phyloP scores from a whole-genome alignment of 2,888 invertebrate species.

The Cybosia mesomella region DNA sequence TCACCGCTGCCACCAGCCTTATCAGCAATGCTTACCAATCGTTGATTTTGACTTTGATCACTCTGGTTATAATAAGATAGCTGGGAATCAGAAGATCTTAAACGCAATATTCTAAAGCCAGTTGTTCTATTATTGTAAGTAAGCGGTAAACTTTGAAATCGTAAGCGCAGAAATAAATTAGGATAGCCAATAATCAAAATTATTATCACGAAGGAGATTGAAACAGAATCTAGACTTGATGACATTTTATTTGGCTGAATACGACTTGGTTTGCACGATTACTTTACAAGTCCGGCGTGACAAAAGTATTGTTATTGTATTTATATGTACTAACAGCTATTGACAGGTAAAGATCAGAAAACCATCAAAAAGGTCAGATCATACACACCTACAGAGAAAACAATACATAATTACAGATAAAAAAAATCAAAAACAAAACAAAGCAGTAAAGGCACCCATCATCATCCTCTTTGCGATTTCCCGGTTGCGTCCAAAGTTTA shows the following conservation, averaged over 20 bases:
- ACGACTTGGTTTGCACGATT: neutral
- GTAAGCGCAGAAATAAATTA: conserved; percentile 1
- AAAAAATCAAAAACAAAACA: no score
- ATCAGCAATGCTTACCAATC: conserved; percentile 4
- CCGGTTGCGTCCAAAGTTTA: no score
- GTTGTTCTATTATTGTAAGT: neutral
- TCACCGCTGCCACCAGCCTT: conserved; percentile 2
- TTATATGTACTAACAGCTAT: neutral
- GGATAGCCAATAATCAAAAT: conserved; percentile 17
- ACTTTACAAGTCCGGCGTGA: neutral
- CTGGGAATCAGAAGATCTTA: neutral
- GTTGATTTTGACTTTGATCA: neutral
- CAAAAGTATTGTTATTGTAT: neutral
- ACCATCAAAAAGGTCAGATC: no score
- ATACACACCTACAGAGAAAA: no score
- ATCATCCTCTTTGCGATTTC: no score
- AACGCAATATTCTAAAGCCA: neutral
- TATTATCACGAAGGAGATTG: conserved; percentile 10
- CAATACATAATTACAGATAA: no score
- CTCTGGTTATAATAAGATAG: conserved; percentile 4
- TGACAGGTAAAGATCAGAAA: no score
- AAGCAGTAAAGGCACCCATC: no score
- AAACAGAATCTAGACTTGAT: neutral
- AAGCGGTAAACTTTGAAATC: conserved; percentile 15
- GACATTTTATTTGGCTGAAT: conserved; percentile 14